Base-by-base conservation (phyloP, 1,140 invertebrate genomes). In the Idris sp. region DNA sequence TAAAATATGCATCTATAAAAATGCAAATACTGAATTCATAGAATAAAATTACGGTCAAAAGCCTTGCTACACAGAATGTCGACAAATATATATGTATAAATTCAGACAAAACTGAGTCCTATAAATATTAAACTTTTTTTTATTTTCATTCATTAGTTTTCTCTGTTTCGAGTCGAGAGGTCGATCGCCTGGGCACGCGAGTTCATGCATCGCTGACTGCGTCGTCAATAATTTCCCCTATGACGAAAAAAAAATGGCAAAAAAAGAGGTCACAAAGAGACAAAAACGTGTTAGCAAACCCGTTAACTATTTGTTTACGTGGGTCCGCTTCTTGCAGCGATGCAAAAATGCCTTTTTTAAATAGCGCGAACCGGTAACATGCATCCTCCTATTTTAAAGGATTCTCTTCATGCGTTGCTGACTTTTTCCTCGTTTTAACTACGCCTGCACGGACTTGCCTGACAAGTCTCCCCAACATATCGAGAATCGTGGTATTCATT, bases 391-490 rank as follows among this genome's bases (percentile, higher is more conserved):
- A 76, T 76, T 76, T 76, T 69, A 71, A 76, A 76, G 59, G 73
- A 69, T 65, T 65, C 54, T 64, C 53, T 65, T 16, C 26, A 36
- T 61, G 56, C 40, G 56, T 16, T 56, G 16, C 31, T 16, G 18
- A 61, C 72, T 69, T 76, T 65, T 76, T 76, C 51, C 38, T 76
- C 62, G 31, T 61, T 67, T 74, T 62, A 74, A 48, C 62, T 62
- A 59, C 65, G 73, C 73, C 51, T 56, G 73, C 59, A 76, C 69
- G 73, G 73, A 76, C 73, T 59, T 76, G 73, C 59, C 73, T 69
- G 65, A 65, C 73, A 75, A 68, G 73, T 75, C 58, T 75, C 69
- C 65, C 53, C 61, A 68, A 68, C 54, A 64, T 68, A 74, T 68
- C 53, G 59, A 75, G 62, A 67, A 64, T 69, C 73, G 33, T 41